Conservation (phyloP, 2,888 invertebrate genomes). For the Thumatha senex region DNA sequence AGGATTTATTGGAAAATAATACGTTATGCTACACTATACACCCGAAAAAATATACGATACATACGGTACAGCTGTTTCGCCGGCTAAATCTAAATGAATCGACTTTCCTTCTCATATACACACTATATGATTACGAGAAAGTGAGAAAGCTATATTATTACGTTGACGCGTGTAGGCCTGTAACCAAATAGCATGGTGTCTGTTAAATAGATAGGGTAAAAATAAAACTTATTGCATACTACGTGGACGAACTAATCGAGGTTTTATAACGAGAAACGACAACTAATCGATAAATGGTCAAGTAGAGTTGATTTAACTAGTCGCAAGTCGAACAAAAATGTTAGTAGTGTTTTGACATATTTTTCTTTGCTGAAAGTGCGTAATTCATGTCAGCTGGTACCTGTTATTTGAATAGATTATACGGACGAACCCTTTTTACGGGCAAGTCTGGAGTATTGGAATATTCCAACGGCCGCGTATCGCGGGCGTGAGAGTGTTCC, state of each 20-base stretch:
- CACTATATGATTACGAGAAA: conserved; percentile 67
- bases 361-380: conserved; percentile 85
- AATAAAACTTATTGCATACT: conserved; percentile 78
- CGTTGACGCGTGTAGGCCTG: conserved; percentile 39
- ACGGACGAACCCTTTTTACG: conserved; percentile 25
- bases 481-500: conserved; percentile 69
- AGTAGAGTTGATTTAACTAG: conserved; percentile 85
- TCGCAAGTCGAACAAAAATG: conserved; percentile 82
- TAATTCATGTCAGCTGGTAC: conserved; percentile 83
- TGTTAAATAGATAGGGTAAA: conserved; percentile 69
- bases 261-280: conserved; percentile 67
- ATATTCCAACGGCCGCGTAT: conserved; percentile 64
- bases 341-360: conserved; percentile 85
- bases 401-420: conserved; percentile 63
- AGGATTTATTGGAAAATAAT: conserved; percentile 55
- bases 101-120: conserved; percentile 71
- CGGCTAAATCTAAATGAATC: conserved; percentile 42
- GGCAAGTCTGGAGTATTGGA: conserved; percentile 56
- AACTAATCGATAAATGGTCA: conserved; percentile 79
- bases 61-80: conserved; percentile 32
- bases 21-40: conserved; percentile 60
- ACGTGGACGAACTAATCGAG: conserved; percentile 77
- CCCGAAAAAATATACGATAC: conserved; percentile 23
- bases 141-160: conserved; percentile 21
- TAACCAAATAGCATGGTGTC: conserved; percentile 59